Evolutionary conservation across 2,888 invertebrate genomes (phyloP), one percentile per base, ranked within the genome.

Genomic region (Phorcus lineatus): DNA sequence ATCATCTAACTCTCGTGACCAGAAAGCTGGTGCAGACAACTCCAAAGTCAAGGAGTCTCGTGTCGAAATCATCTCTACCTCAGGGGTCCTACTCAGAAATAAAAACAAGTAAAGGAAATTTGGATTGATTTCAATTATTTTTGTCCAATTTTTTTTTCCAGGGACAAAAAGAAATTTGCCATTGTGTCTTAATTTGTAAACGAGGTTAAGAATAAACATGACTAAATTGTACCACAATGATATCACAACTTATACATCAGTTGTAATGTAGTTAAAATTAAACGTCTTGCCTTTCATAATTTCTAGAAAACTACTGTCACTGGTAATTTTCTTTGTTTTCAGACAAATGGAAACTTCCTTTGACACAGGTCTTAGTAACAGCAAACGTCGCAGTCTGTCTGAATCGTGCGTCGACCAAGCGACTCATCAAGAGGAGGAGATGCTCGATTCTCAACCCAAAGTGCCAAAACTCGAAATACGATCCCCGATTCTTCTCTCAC

Each of bases 401-500:
- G 88, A 88, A 22, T 86, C 86, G 31, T 82, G 84, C 24, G 80
- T 86, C 28, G 85, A 85, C 82, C 80, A 83, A 76, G 80, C 82
- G 4, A 17, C 81, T 11, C 77, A 67, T 31, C 74, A 77, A 6
- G 77, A 75, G 66, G 74, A 79, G 78, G 52, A n/a, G 11, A 67
- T 11, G 28, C 22, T 24, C 16, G 74, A 75, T 4, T 83, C 86
- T 7, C 84, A 86, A 17, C 88, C 91, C 13, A 91, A 91, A 84
- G 88, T 91, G 74, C 89, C 88, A 17, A 89, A 89, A 80, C 84
- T 90, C 7, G 91, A 91, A 79, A 89, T 90, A 11, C 88, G 88
- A 28, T 88, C 91, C 0, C 88, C 90, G 0, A 82, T 84, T 19
- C 81, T 89, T 0, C 81, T 86, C 31, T 84, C 86, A 7, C 74